Conservation (phyloP, 2,113 vertebrate species). For the Vulpes ferrilata region DNA sequence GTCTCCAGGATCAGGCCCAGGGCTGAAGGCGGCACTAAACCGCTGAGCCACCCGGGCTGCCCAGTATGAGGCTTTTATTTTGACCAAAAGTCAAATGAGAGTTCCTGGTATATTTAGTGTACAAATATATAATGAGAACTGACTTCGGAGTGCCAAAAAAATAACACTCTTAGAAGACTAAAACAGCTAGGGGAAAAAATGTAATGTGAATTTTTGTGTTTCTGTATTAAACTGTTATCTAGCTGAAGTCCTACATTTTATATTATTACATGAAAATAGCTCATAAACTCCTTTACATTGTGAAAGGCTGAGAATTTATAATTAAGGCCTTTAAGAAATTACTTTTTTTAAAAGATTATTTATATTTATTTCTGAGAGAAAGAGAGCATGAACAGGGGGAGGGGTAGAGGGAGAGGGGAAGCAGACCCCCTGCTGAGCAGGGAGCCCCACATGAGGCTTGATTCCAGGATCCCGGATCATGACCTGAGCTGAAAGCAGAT, state of each 20-base stretch:
- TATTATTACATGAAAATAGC: conserved; percentile 37
- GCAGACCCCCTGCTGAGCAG: background rate
- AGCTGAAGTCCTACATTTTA: conserved; percentile 11
- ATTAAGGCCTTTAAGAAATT: conserved; percentile 24
- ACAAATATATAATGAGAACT: background rate
- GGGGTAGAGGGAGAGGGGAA: background rate
- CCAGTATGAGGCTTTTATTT: background rate
- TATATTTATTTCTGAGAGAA: background rate
- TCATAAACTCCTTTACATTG: conserved; percentile 49
- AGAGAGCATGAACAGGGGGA: background rate
- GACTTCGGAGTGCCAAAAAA: conserved; percentile 26
- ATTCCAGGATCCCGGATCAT: background rate
- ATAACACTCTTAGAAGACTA: background rate
- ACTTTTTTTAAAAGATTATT: background rate
- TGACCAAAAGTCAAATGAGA: background rate
- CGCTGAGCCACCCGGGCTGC: too few relatives aligned
- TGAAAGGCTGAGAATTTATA: background rate
- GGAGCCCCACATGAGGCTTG: background rate
- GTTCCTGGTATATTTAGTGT: background rate
- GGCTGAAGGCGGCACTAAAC: too few relatives aligned
- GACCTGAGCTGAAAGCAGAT: background rate
- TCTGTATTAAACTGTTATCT: conserved; percentile 18
- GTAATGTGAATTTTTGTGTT: background rate
- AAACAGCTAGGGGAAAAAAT: background rate
- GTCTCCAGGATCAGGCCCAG: too few relatives aligned